Evolutionary conservation across 1,140 invertebrate genomes (phyloP).

Genomic region (Penaeus indicus): DNA sequence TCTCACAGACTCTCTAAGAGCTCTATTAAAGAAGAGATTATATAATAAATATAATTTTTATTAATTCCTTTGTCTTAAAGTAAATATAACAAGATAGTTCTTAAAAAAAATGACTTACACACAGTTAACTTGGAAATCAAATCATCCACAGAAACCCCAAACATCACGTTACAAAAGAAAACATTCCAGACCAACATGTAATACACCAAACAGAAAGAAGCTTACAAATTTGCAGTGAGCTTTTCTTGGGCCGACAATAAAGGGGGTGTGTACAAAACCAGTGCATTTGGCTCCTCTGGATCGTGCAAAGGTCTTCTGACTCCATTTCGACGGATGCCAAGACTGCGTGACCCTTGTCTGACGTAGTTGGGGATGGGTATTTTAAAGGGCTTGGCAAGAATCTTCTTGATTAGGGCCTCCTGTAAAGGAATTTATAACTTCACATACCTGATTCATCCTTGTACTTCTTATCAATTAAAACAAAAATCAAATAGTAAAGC

Average conservation of each 20-base stretch:
- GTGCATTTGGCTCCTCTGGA: conserved; percentile 92
- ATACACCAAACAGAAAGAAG: neutral
- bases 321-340: conserved; percentile 82
- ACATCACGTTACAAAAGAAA: neutral
- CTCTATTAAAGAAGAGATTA: too few relatives aligned
- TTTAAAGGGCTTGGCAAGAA: conserved; percentile 92
- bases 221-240: conserved; percentile 78
- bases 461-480: neutral
- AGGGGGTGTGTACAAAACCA: conserved; percentile 91
- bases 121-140: neutral
- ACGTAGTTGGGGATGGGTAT: conserved; percentile 93
- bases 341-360: conserved; percentile 73
- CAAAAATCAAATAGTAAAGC: neutral
- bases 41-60: neutral
- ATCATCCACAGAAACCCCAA: neutral
- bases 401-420: conserved; percentile 84
- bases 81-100: neutral
- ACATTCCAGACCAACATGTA: neutral
- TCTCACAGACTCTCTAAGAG: too few relatives aligned
- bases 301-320: conserved; percentile 87
- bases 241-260: conserved; percentile 86
- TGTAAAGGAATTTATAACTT: conserved; percentile 68
- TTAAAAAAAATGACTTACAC: neutral
- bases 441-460: neutral
- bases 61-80: neutral